Evolutionary conservation across 2,888 invertebrate species (phyloP), one percentile per base, ranked within the genome.

Genomic region (Gari tellinella): DNA sequence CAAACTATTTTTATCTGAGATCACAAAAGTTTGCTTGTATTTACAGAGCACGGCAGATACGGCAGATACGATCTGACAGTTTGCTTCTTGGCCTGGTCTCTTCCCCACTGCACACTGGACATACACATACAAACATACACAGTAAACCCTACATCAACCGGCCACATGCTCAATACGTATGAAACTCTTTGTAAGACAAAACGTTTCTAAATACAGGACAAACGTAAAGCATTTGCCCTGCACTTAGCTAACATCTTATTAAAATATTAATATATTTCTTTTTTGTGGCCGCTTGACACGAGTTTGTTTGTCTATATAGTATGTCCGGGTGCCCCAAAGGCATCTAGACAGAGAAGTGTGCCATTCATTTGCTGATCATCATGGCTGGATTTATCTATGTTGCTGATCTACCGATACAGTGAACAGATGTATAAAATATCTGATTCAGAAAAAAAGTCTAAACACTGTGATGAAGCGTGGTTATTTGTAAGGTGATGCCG

Each of bases 381-480:
- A 31, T 4, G 31, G n/a, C n/a, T n/a, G n/a, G 19, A 38, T 31
- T 60, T 74, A 74, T 74, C 73, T 40, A 15, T n/a, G 31, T 41
- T 25, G 52, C 56, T 49, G 45, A 74, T 74, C 73, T 46, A 23
- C 19, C 63, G 73, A 74, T 74, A 64, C 51, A 62, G 56, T 57
- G 56, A 66, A 74, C 65, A 69, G 74, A 69, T 74, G 74, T 65
- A 66, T 45, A 57, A 52, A 56, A 55, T 61, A 64, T 74, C 73
- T 63, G 46, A 57, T 74, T 69, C 61, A 52, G 40, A 56, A 31
- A n/a, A n/a, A n/a, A 58, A 63, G 73, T 64, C 73, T 68, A 68
- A 74, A 68, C 63, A 74, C 45, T 58, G 60, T 58, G 40, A 38
- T 46, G 25, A 21, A 43, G 23, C 38, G n/a, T 43, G 23, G 62